These are phyloP conservation scores for Micropoecilia bifurca DNA, from an alignment of 2,797 vertebrate genomes.

Conservation along the genomic window DNA sequence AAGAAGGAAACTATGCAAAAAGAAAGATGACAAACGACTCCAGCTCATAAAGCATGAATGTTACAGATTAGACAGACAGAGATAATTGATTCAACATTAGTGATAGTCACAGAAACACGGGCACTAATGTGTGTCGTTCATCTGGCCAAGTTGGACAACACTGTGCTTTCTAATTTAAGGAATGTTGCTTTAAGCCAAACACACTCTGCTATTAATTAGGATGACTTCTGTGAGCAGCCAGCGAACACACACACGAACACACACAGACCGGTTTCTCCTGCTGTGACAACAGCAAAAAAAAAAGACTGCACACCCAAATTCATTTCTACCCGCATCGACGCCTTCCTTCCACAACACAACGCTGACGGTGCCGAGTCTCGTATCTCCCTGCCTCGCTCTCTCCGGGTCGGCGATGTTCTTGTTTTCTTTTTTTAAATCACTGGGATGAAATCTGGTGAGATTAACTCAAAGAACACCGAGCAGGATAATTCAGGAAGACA, in stretches of 20 bases:
- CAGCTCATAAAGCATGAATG: constrained; percentile 27
- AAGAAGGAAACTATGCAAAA: background rate
- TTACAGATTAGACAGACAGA: background rate
- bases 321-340: background rate
- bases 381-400: constrained; percentile 45
- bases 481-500: constrained; percentile 6
- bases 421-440: constrained; percentile 23
- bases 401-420: constrained; percentile 33
- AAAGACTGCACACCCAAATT: constrained; percentile 1
- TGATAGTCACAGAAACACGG: constrained; percentile 36
- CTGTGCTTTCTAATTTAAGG: constrained; percentile 64
- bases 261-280: constrained; percentile 12
- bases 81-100: constrained; percentile 25
- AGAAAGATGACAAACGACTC: constrained; percentile 23
- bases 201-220: constrained; percentile 61
- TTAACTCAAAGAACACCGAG: constrained; percentile 27
- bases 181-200: constrained; percentile 55
- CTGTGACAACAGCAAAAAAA: constrained; percentile 2
- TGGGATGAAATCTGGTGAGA: constrained; percentile 22
- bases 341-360: constrained; percentile 20
- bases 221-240: constrained; percentile 47
- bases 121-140: constrained; percentile 36
- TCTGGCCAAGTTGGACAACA: constrained; percentile 59
- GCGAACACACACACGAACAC: constrained; percentile 20
- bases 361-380: constrained; percentile 24